Evolutionary conservation across 2,113 vertebrate genomes (phyloP).

Genomic region (Hoplias malabaricus): DNA sequence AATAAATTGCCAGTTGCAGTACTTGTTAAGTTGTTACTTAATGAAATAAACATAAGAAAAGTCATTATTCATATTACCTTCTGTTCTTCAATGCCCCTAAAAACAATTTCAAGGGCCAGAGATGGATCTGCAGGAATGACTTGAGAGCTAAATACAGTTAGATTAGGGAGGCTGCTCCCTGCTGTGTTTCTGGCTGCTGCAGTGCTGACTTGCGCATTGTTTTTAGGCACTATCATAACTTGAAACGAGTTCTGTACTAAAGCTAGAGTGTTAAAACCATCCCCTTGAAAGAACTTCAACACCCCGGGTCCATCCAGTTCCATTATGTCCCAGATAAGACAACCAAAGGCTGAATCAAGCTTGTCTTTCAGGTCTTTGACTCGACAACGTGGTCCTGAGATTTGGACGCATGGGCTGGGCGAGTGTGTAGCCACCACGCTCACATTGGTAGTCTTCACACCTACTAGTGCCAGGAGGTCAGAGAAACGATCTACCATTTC

Average conservation of each 20-base stretch:
- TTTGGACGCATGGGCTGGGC: slow-evolving; percentile 44
- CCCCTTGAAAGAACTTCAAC: slow-evolving; percentile 52
- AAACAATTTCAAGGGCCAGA: slow-evolving; percentile 54
- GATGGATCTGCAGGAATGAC: background rate
- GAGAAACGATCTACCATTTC: slow-evolving; percentile 57
- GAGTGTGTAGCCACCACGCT: slow-evolving; percentile 7
- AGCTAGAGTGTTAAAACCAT: slow-evolving; percentile 45
- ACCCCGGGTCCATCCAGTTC: slow-evolving; percentile 58
- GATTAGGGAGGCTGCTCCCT: background rate
- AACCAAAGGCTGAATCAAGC: slow-evolving; percentile 25
- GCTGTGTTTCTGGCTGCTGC: background rate
- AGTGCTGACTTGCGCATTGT: background rate
- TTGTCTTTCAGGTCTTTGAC: slow-evolving; percentile 36
- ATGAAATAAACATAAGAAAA: no score
- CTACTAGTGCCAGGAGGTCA: slow-evolving; percentile 45
- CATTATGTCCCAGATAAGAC: slow-evolving; percentile 26
- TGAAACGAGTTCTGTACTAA: slow-evolving; percentile 49
- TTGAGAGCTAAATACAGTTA: background rate
- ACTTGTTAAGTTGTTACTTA: no score
- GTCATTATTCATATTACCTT: slow-evolving; percentile 52
- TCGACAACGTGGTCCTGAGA: slow-evolving; percentile 56
- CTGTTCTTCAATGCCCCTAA: slow-evolving; percentile 57
- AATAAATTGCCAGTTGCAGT: no score
- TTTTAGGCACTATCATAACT: slow-evolving; percentile 49
- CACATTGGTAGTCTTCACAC: slow-evolving; percentile 41